These are phyloP conservation scores for Cosmopolites sordidus DNA, from an alignment of 2,888 invertebrate genomes.

Conservation along the genomic window DNA sequence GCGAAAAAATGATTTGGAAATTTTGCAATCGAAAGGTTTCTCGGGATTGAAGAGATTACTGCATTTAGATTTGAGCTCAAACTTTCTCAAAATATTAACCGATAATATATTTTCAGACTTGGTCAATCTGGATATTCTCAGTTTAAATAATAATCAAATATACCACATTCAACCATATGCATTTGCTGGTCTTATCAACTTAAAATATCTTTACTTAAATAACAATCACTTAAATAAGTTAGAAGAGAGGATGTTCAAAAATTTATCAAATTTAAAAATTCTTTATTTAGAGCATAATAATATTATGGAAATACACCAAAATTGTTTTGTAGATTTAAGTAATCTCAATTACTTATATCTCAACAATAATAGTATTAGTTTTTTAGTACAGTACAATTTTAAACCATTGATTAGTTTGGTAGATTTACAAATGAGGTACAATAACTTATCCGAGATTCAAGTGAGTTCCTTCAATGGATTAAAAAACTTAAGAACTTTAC, in stretches of 20 bases:
- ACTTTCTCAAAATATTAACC: slow-evolving; percentile 39
- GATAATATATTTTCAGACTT: slow-evolving; percentile 44
- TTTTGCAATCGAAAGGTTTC: slow-evolving; percentile 45
- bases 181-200: slow-evolving; percentile 43
- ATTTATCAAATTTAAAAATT: slow-evolving; percentile 43
- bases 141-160: slow-evolving; percentile 44
- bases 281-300: slow-evolving; percentile 47
- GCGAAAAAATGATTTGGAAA: slow-evolving; percentile 42
- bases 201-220: slow-evolving; percentile 46
- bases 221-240: slow-evolving; percentile 46
- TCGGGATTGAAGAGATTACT: slow-evolving; percentile 40
- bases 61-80: slow-evolving; percentile 42
- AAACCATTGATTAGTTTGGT: slow-evolving; percentile 42
- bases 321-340: slow-evolving; percentile 44
- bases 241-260: slow-evolving; percentile 42
- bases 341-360: slow-evolving; percentile 44
- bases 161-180: slow-evolving; percentile 42
- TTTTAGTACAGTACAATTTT: slow-evolving; percentile 44
- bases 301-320: slow-evolving; percentile 43
- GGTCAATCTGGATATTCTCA: slow-evolving; percentile 44
- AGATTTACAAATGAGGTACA: slow-evolving; percentile 44
- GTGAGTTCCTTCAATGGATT: slow-evolving; percentile 46
- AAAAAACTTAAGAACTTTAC: slow-evolving; percentile 40
- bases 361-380: slow-evolving; percentile 44
- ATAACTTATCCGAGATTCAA: slow-evolving; percentile 43